phyloP scores from a whole-genome alignment of 2,113 vertebrate species.

The Rallus limicola region DNA sequence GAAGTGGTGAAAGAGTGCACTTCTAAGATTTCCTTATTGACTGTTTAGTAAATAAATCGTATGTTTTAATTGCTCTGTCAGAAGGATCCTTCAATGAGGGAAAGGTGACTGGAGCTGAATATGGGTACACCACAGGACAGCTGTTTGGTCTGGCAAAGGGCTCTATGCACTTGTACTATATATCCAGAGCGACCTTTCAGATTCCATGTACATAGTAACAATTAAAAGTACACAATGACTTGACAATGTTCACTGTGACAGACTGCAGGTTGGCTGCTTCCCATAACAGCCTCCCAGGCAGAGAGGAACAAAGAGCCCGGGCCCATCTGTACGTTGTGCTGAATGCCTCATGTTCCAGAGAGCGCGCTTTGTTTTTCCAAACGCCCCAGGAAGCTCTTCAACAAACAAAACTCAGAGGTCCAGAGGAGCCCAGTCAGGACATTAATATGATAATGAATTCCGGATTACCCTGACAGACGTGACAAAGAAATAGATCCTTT shows the following conservation, averaged over 20 bases:
- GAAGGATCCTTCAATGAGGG: slow-evolving; percentile 65
- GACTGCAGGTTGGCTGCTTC: slow-evolving; percentile 79
- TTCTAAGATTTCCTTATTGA: slow-evolving; percentile 52
- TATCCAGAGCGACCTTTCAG: slow-evolving; percentile 74
- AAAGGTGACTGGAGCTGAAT: slow-evolving; percentile 73
- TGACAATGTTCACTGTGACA: slow-evolving; percentile 75
- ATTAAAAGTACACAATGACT: slow-evolving; percentile 77
- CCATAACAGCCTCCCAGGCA: slow-evolving; percentile 77
- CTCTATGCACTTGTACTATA: slow-evolving; percentile 73
- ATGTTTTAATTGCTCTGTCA: slow-evolving; percentile 75
- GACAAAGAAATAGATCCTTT: slow-evolving; percentile 71
- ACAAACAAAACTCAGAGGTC: slow-evolving; percentile 78
- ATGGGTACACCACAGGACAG: slow-evolving; percentile 71
- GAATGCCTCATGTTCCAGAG: slow-evolving; percentile 77
- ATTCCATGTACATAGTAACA: slow-evolving; percentile 79
- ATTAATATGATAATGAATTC: slow-evolving; percentile 78
- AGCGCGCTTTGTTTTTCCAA: slow-evolving; percentile 73
- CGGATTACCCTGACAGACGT: slow-evolving; percentile 67
- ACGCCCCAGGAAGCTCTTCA: slow-evolving; percentile 77
- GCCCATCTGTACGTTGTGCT: slow-evolving; percentile 74
- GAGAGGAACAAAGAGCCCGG: slow-evolving; percentile 69
- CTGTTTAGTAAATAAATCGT: slow-evolving; percentile 71
- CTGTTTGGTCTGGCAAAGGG: slow-evolving; percentile 75
- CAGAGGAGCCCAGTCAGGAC: slow-evolving; percentile 70
- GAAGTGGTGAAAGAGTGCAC: slow-evolving; percentile 37